Base-by-base conservation (phyloP, 1,140 invertebrate species). In the Tetramorium alpestre region DNA sequence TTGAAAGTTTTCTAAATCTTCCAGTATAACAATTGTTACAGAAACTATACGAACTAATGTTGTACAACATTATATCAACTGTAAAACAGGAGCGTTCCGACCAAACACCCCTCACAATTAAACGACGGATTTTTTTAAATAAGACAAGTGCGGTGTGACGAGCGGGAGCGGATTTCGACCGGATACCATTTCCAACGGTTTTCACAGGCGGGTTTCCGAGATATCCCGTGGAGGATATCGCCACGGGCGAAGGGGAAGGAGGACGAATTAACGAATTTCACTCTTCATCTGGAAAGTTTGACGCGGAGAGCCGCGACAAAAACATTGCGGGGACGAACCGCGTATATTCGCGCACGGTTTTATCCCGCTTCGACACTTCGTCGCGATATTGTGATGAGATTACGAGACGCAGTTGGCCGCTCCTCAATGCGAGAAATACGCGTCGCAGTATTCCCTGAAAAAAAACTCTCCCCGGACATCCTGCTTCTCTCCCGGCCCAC, bases 381-480 rank as follows among this genome's bases (percentile, higher is more conserved):
- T 92, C 91, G 92, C 92, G 94, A 94, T 94, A 95, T 95, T 95
- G 94, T 95, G 92, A 95, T 94, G 94, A 94, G 95, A 95, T 95
- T 95, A 95, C 93, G 86, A 85, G 89, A 88, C 92, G 93, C 94
- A 94, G 94, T 95, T 95, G 95, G 94, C 93, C 94, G 94, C 93
- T 76, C 94, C 92, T 95, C 93, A 95, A 95, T 95, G 92, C 94
- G 88, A 11, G 33, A 90, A 92, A 93, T 93, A 92, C 91, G 92
- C 90, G 90, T 91, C 88, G 87, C 87, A 69, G 86, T 90, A 89
- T 93, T 93, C 91, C 41, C 92, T 84, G 54, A n/a, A 58, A 87
- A 92, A 51, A 51, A 51, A 16, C 13, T 16, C 1, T 6, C 6
- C 44, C 44, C 44, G 44, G 28, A 2, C 28, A 33, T 2, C 28